phyloP scores from a whole-genome alignment of 2,888 invertebrate genomes.

The Schizotus pectinicornis region DNA sequence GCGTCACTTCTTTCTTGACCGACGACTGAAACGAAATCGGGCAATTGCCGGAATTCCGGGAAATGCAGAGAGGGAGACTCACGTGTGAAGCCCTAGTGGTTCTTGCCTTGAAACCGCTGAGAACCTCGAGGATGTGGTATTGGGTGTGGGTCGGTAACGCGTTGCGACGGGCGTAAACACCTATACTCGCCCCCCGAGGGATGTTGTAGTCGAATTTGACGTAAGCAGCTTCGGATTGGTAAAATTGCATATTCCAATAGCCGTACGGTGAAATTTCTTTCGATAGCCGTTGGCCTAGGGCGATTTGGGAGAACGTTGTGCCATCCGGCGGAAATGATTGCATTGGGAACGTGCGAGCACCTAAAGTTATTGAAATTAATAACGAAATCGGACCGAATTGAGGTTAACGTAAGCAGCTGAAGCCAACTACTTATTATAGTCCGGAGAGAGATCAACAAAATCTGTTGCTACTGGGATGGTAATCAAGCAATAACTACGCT shows the following conservation, averaged over 20 bases:
- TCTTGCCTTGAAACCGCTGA: conserved; percentile 88
- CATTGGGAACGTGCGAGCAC: conserved; percentile 86
- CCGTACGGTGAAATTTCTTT: conserved; percentile 92
- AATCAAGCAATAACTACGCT: not conserved
- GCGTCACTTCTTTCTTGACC: conserved; percentile 89
- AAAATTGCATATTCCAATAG: conserved; percentile 98
- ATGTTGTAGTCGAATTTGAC: conserved; percentile 95
- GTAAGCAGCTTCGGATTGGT: conserved; percentile 91
- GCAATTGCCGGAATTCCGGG: not conserved
- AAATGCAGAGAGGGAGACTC: conserved; percentile 59
- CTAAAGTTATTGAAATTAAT: conserved; percentile 56
- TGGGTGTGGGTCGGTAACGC: conserved; percentile 95
- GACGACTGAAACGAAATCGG: conserved; percentile 66
- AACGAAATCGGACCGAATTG: not conserved
- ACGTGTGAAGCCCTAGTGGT: conserved; percentile 86
- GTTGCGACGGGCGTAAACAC: conserved; percentile 92
- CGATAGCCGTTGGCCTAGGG: conserved; percentile 84
- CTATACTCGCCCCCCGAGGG: conserved; percentile 89
- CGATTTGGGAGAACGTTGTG: conserved; percentile 89
- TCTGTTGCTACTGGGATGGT: no score
- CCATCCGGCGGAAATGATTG: conserved; percentile 92
- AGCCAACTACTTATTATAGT: conserved; percentile 9
- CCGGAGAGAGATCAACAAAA: no score
- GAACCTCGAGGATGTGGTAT: conserved; percentile 93
- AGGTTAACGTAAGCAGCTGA: conserved; percentile 12